phyloP scores from a whole-genome alignment of 2,113 vertebrate genomes.

The Phalacrocorax carbo region DNA sequence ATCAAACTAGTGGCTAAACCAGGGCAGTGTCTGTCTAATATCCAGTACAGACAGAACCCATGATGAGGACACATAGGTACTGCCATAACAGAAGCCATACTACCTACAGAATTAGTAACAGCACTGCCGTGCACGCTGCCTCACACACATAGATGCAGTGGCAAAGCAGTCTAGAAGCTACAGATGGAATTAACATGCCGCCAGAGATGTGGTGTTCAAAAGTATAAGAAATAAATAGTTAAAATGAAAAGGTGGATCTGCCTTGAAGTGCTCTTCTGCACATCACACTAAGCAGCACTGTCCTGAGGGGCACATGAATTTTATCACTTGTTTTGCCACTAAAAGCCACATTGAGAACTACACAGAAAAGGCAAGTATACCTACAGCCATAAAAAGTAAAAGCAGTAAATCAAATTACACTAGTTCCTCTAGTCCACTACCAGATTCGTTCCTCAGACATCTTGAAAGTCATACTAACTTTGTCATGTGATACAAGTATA shows the following conservation, averaged over 20 bases:
- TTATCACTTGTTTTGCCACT: background rate
- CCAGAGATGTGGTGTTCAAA: background rate
- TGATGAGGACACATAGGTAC: background rate
- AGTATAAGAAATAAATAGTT: background rate
- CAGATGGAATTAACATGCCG: background rate
- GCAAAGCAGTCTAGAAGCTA: background rate
- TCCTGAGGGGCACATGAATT: background rate
- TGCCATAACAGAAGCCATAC: background rate
- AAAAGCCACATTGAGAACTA: background rate
- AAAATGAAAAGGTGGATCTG: background rate
- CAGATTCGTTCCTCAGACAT: background rate
- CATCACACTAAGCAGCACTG: background rate
- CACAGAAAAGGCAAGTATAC: background rate
- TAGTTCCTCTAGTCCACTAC: background rate
- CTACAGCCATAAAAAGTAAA: background rate
- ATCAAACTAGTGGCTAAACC: background rate
- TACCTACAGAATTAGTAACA: background rate
- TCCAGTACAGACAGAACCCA: background rate
- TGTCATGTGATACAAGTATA: background rate
- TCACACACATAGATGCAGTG: background rate
- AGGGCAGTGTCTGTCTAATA: background rate
- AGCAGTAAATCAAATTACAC: background rate
- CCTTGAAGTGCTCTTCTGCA: background rate
- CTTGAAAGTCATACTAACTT: background rate
- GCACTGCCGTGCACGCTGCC: background rate